These are phyloP conservation scores for Leptopilina syphax DNA, from an alignment of 2,888 invertebrate species.

Conservation along the genomic window DNA sequence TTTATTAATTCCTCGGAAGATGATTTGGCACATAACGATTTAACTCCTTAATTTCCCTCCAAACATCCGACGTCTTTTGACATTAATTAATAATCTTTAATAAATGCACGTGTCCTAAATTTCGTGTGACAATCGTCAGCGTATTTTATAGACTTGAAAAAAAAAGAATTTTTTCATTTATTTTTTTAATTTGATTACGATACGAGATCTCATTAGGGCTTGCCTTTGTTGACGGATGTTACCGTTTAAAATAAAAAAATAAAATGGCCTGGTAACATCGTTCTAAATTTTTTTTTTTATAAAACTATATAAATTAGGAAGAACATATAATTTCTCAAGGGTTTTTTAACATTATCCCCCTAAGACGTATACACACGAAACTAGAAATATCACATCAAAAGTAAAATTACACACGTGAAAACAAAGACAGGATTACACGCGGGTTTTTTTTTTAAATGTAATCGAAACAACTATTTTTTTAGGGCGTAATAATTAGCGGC, in stretches of 20 bases:
- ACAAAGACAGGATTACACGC: constrained; percentile 65
- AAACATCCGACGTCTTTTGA: constrained; percentile 37
- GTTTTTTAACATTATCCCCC: constrained; percentile 1
- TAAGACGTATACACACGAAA: constrained; percentile 64
- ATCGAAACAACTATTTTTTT: constrained; percentile 54
- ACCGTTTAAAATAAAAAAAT: constrained; percentile 42
- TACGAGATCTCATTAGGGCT: constrained; percentile 35
- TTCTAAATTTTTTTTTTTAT: constrained; percentile 3
- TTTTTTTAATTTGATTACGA: constrained; percentile 41
- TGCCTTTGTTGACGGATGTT: constrained; percentile 27
- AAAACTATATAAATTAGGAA: constrained; percentile 42
- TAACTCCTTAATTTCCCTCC: constrained; percentile 44
- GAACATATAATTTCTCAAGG: constrained; percentile 45
- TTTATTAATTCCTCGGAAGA: constrained; percentile 52
- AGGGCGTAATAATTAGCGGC: constrained; percentile 62
- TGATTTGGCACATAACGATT: constrained; percentile 51
- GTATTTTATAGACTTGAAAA: constrained; percentile 70
- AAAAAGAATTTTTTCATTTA: background rate
- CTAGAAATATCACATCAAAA: constrained; percentile 72
- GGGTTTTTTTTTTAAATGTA: constrained; percentile 52
- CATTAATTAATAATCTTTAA: constrained; percentile 66
- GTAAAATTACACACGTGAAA: constrained; percentile 67
- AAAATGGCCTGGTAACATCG: constrained; percentile 46
- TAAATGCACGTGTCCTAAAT: constrained; percentile 75
- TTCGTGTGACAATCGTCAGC: constrained; percentile 74